These are phyloP conservation scores for Rhincodon typus DNA, from an alignment of 2,797 vertebrate species.

Conservation along the genomic window DNA sequence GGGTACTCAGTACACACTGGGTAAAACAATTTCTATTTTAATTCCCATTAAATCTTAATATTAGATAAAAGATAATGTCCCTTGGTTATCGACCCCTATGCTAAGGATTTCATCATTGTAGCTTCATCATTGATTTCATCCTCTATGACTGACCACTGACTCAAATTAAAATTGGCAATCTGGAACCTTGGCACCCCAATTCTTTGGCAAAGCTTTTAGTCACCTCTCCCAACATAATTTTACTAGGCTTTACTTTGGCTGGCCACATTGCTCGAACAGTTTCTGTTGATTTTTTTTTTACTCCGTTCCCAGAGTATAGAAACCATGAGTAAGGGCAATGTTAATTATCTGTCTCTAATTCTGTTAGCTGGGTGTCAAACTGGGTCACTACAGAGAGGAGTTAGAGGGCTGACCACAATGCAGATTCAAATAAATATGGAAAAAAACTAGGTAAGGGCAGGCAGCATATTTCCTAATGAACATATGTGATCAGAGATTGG, in stretches of 20 bases:
- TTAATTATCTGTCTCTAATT: neutral
- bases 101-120: neutral
- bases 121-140: neutral
- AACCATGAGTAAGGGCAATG: neutral
- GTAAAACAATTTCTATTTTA: too few species aligned
- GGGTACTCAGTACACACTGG: too few species aligned
- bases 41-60: too few species aligned
- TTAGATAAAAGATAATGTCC: too few species aligned
- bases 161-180: neutral
- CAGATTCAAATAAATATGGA: neutral
- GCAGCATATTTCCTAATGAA: neutral
- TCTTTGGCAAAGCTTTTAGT: neutral
- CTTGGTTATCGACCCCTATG: too few species aligned
- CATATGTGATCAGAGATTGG: neutral
- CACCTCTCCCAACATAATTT: neutral
- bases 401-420: neutral
- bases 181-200: neutral
- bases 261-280: neutral
- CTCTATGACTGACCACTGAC: neutral
- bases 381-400: neutral
- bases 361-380: neutral
- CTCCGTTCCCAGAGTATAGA: neutral
- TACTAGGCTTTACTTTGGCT: neutral
- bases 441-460: neutral
- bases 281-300: neutral